Conservation (phyloP, 2,113 vertebrate species). For the Stigmatopora argus region DNA sequence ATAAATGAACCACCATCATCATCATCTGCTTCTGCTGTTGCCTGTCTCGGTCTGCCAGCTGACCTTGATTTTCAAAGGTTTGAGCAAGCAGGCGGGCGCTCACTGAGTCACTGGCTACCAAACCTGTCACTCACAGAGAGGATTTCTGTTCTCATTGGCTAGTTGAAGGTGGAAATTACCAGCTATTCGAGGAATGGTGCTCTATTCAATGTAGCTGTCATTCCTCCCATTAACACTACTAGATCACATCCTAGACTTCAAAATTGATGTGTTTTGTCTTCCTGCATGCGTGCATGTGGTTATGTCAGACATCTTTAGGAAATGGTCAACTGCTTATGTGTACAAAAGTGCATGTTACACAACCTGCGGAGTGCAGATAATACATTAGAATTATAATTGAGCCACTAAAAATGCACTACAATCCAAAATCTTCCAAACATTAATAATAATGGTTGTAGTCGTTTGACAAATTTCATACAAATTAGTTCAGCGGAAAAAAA, state of each 20-base stretch:
- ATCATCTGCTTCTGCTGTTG: not conserved
- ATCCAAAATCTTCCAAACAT: not conserved
- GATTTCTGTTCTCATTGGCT: slow-evolving; percentile 12
- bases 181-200: slow-evolving; percentile 47
- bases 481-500: not conserved
- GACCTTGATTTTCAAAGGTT: slow-evolving; percentile 19
- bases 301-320: slow-evolving; percentile 28
- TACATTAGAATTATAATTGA: not conserved
- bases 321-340: slow-evolving; percentile 16
- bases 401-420: not conserved
- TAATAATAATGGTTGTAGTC: not conserved
- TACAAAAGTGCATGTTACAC: slow-evolving; percentile 2
- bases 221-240: slow-evolving; percentile 25
- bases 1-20: not conserved
- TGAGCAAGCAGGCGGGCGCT: slow-evolving; percentile 11
- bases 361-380: slow-evolving; percentile 2
- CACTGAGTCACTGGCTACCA: slow-evolving; percentile 27
- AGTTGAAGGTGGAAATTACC: slow-evolving; percentile 43
- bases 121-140: slow-evolving; percentile 18
- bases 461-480: not conserved
- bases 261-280: slow-evolving; percentile 10
- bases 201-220: slow-evolving; percentile 21
- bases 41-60: slow-evolving; percentile 19
- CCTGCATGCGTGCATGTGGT: slow-evolving; percentile 7
- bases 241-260: slow-evolving; percentile 13